These are phyloP conservation scores for Coranthus polyacanthus DNA, from an alignment of 2,797 vertebrate genomes.

Conservation along the genomic window DNA sequence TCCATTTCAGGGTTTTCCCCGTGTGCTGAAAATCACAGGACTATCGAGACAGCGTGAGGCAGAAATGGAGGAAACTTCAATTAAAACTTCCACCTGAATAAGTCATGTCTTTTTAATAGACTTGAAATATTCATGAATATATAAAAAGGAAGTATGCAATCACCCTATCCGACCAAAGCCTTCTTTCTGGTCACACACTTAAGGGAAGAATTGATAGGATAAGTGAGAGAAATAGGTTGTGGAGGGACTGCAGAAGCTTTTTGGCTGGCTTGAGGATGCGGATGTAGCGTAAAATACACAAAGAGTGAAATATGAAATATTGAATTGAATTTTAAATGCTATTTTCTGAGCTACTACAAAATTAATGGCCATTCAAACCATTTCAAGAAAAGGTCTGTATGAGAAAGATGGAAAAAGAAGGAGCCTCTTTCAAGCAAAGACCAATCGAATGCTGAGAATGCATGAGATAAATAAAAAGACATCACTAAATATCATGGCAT, in stretches of 20 bases:
- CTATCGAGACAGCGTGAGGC: background rate
- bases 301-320: background rate
- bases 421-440: background rate
- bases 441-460: background rate
- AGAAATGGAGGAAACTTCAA: conserved; percentile 43
- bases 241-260: conserved; percentile 4
- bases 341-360: background rate
- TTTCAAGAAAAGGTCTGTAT: background rate
- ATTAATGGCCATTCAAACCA: conserved; percentile 6
- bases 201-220: conserved; percentile 13
- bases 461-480: background rate
- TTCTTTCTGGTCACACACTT: conserved; percentile 24
- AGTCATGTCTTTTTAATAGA: conserved; percentile 72
- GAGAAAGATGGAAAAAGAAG: background rate
- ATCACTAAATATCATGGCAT: background rate
- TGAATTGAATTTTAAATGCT: conserved; percentile 11
- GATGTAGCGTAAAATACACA: background rate
- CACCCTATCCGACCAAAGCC: conserved; percentile 35
- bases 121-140: conserved; percentile 71
- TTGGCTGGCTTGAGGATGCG: background rate
- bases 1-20: conserved; percentile 38
- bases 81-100: conserved; percentile 65
- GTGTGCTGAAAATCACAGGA: background rate
- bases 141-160: conserved; percentile 54
- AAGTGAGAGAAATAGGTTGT: conserved; percentile 12